Evolutionary conservation across 1,140 invertebrate species (phyloP).

Genomic region (Meloidogyne hapla): DNA sequence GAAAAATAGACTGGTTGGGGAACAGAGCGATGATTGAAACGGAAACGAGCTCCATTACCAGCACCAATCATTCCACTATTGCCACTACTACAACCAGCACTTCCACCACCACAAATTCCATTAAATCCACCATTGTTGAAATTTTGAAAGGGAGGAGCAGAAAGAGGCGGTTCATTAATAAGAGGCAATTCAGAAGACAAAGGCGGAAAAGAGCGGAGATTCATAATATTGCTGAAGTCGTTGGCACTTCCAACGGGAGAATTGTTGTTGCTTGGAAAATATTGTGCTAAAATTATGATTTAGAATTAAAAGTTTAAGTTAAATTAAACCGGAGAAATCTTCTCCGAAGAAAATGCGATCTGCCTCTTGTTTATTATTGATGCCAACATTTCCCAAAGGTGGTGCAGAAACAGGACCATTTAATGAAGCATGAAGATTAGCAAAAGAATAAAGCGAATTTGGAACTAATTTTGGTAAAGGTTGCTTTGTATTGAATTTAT

Average conservation of each 20-base stretch:
- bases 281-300: not conserved
- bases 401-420: constrained; percentile 6
- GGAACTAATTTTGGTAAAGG: constrained; percentile 3
- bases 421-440: not conserved
- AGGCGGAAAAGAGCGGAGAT: not conserved
- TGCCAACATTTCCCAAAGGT: not conserved
- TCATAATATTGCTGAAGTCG: not conserved
- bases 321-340: constrained; percentile 8
- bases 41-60: not conserved
- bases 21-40: not conserved
- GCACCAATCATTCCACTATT: not conserved
- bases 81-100: not conserved
- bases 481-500: not conserved
- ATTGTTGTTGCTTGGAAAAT: not conserved
- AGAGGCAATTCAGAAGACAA: not conserved
- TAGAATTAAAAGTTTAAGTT: not conserved
- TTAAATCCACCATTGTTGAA: not conserved
- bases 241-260: not conserved
- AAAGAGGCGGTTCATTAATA: not conserved
- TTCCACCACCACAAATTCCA: not conserved
- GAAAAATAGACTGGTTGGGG: constrained; percentile 12
- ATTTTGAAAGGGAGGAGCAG: not conserved
- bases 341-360: constrained; percentile 16
- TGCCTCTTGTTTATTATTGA: not conserved
- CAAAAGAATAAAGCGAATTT: constrained; percentile 3